These are phyloP conservation scores for Penaeus vannamei DNA, from an alignment of 1,140 invertebrate species.

Conservation along the genomic window DNA sequence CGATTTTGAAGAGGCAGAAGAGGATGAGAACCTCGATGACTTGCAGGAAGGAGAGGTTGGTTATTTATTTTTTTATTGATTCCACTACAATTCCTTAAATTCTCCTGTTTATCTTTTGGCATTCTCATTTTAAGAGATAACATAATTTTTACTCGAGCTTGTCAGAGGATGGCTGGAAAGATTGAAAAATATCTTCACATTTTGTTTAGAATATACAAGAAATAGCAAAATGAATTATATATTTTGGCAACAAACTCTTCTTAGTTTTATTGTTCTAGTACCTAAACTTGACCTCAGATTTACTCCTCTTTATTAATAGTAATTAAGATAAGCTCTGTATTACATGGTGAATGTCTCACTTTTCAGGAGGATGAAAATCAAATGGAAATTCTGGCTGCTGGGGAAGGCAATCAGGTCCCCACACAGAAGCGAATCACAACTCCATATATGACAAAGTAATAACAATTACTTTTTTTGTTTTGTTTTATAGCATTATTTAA, in stretches of 20 bases:
- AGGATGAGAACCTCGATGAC: slow-evolving; percentile 85
- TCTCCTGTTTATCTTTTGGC: neutral
- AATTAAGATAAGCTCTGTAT: too few species aligned
- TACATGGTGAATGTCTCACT: slow-evolving; percentile 33
- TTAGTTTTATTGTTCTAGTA: too few species aligned
- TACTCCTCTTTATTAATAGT: too few species aligned
- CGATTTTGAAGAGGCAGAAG: slow-evolving; percentile 86
- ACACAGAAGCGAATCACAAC: slow-evolving; percentile 90
- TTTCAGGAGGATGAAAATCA: slow-evolving; percentile 79
- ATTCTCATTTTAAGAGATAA: neutral
- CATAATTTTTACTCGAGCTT: too few species aligned
- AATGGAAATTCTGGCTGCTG: slow-evolving; percentile 80
- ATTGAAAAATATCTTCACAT: too few species aligned
- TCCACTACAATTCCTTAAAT: neutral
- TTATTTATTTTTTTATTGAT: slow-evolving; percentile 16
- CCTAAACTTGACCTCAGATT: too few species aligned
- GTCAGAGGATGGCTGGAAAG: too few species aligned
- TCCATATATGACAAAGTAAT: slow-evolving; percentile 75
- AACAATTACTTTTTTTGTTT: neutral
- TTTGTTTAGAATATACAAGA: too few species aligned
- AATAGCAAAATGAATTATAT: too few species aligned
- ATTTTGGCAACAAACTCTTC: too few species aligned
- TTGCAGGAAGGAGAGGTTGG: slow-evolving; percentile 77
- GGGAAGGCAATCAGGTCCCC: slow-evolving; percentile 82
- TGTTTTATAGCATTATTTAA: neutral